A percentile compares a stretch with the other conserved stretches of the same genome.
These are phyloP conservation scores for Oscheius onirici DNA, from an alignment of 2,888 invertebrate species.

Conservation along the genomic window DNA sequence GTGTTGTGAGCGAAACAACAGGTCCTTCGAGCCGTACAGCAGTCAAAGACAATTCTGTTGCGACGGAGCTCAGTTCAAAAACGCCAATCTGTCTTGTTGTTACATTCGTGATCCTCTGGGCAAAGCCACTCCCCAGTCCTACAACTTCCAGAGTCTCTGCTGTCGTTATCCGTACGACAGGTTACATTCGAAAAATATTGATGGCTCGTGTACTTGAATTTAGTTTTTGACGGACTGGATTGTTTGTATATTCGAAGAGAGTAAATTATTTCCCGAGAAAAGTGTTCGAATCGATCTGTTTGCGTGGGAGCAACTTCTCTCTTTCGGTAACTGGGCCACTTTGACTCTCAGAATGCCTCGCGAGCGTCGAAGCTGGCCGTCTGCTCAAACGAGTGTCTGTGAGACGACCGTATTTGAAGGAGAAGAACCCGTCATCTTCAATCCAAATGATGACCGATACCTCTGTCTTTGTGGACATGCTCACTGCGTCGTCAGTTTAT, in stretches of 20 bases:
- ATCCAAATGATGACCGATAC: slow-evolving; percentile 25
- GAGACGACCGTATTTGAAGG: slow-evolving; percentile 22
- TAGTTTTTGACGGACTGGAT: too few species aligned
- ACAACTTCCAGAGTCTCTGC: slow-evolving; percentile 60
- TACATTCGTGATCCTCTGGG: slow-evolving; percentile 51
- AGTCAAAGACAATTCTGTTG: slow-evolving; percentile 60
- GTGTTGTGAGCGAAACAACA: slow-evolving; percentile 44
- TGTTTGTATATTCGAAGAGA: too few species aligned
- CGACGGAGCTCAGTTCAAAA: slow-evolving; percentile 54
- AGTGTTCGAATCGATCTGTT: too few species aligned
- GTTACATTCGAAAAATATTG: background rate
- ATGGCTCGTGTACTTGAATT: background rate
- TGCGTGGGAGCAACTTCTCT: background rate
- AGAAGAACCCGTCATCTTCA: slow-evolving; percentile 16
- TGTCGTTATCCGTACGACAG: slow-evolving; percentile 64
- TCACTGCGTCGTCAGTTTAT: slow-evolving; percentile 23
- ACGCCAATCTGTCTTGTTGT: slow-evolving; percentile 59
- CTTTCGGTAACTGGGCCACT: slow-evolving; percentile 12
- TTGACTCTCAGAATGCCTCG: slow-evolving; percentile 15
- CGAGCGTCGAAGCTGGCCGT: slow-evolving; percentile 25
- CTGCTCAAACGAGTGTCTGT: slow-evolving; percentile 26
- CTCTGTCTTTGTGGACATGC: slow-evolving; percentile 32
- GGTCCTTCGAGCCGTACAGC: slow-evolving; percentile 34
- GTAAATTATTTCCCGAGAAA: too few species aligned
- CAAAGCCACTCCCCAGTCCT: slow-evolving; percentile 41